Percentiles rank a stretch among this genome's conserved stretches.
Conservation (phyloP, 1,140 invertebrate genomes). For the Whitmania pigra region DNA sequence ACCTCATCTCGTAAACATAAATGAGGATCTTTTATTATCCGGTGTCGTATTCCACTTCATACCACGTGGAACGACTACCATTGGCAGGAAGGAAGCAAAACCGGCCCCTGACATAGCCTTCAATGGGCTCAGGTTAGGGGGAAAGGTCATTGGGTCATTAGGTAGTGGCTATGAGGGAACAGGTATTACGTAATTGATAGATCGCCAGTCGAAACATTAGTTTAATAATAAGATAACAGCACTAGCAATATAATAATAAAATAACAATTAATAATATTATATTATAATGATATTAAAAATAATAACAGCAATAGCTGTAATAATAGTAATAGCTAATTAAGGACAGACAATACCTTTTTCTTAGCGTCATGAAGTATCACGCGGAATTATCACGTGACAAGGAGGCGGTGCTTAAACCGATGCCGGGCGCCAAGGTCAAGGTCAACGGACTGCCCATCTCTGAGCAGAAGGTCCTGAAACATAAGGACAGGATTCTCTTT, state of each 20-base stretch:
- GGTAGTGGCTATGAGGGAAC: no score
- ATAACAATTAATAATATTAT: no score
- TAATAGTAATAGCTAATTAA: no score
- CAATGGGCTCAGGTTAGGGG: slow-evolving; percentile 37
- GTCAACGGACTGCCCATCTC: slow-evolving; percentile 40
- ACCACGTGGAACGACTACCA: slow-evolving; percentile 31
- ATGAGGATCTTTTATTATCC: slow-evolving; percentile 43
- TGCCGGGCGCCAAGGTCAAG: slow-evolving; percentile 37
- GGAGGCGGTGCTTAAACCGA: slow-evolving; percentile 34
- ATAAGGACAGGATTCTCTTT: slow-evolving; percentile 43
- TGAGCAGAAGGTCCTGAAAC: slow-evolving; percentile 30
- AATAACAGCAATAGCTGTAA: background rate
- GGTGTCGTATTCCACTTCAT: slow-evolving; percentile 41
- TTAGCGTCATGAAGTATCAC: slow-evolving; percentile 40
- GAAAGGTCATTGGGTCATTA: background rate
- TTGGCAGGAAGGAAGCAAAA: slow-evolving; percentile 40
- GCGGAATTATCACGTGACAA: slow-evolving; percentile 33
- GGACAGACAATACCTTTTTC: background rate
- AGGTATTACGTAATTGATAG: background rate
- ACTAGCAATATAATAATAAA: background rate
- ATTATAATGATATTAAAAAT: background rate
- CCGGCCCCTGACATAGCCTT: slow-evolving; percentile 36
- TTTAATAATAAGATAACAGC: background rate
- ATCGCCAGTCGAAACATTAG: no score
- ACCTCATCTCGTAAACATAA: slow-evolving; percentile 40